phyloP scores from a whole-genome alignment of 2,113 vertebrate species.

The Hymenochirus boettgeri region DNA sequence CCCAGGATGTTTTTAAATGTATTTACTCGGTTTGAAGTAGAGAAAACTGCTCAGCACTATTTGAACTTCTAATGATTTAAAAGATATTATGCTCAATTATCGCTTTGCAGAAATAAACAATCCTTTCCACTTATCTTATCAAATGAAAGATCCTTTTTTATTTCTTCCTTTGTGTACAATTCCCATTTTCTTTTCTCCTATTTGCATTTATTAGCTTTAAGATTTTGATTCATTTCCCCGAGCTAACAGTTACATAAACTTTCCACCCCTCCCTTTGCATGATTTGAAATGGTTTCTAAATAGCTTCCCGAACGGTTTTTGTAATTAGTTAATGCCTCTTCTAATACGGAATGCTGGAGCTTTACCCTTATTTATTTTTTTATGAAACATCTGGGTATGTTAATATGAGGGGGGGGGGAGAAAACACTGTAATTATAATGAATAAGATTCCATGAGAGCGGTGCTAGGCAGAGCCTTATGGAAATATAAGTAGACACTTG shows the following conservation, averaged over 20 bases:
- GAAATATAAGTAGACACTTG: too few relatives aligned
- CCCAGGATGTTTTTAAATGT: too few relatives aligned
- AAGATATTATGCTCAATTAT: too few relatives aligned
- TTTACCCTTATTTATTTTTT: background rate
- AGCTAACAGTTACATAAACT: slow-evolving; percentile 2
- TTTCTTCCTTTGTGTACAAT: too few relatives aligned
- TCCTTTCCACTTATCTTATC: too few relatives aligned
- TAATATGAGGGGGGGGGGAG: background rate
- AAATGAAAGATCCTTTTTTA: too few relatives aligned
- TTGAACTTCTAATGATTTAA: too few relatives aligned
- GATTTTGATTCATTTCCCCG: slow-evolving; percentile 30
- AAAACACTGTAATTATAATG: background rate
- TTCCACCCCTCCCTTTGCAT: slow-evolving; percentile 3
- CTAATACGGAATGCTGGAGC: slow-evolving; percentile 24
- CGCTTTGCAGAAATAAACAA: too few relatives aligned
- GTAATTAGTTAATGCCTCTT: slow-evolving; percentile 34
- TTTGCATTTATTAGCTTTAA: slow-evolving; percentile 19
- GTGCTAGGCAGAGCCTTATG: too few relatives aligned
- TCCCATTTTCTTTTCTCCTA: background rate
- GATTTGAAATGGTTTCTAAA: slow-evolving; percentile 29
- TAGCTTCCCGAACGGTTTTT: slow-evolving; percentile 28
- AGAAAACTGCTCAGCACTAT: too few relatives aligned
- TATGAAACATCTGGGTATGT: background rate
- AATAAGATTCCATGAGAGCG: too few relatives aligned
- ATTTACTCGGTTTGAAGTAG: too few relatives aligned